These are phyloP conservation scores for Fabriciana adippe DNA, from an alignment of 2,888 invertebrate genomes.

Conservation along the genomic window DNA sequence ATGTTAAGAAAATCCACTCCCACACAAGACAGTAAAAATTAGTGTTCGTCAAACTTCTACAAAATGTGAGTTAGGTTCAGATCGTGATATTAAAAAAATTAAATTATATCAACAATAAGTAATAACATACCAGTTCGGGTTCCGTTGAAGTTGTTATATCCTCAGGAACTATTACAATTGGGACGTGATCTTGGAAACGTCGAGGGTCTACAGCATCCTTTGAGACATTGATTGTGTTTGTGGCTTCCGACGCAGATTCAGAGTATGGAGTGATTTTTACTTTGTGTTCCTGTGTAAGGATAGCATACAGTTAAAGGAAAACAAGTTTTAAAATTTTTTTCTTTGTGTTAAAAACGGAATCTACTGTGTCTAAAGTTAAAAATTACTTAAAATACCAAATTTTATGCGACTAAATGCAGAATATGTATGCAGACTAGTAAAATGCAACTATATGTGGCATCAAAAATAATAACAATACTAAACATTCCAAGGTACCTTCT, in stretches of 20 bases:
- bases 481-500: slow-evolving; percentile 11
- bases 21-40: slow-evolving; percentile 50
- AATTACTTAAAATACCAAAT: slow-evolving; percentile 19
- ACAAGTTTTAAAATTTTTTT: neutral
- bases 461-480: slow-evolving; percentile 7
- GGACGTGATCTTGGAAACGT: slow-evolving; percentile 50
- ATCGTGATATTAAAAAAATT: slow-evolving; percentile 32
- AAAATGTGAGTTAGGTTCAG: slow-evolving; percentile 43
- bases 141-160: slow-evolving; percentile 62
- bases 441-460: slow-evolving; percentile 22
- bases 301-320: neutral
- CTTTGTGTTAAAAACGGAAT: slow-evolving; percentile 12
- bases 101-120: slow-evolving; percentile 14
- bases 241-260: slow-evolving; percentile 64
- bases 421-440: slow-evolving; percentile 21
- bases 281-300: slow-evolving; percentile 57
- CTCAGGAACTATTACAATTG: slow-evolving; percentile 53
- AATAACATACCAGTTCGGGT: slow-evolving; percentile 65
- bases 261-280: slow-evolving; percentile 71
- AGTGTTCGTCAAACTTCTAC: slow-evolving; percentile 47
- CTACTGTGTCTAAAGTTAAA: slow-evolving; percentile 33
- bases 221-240: slow-evolving; percentile 54
- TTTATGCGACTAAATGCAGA: slow-evolving; percentile 27
- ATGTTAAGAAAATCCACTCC: slow-evolving; percentile 62
- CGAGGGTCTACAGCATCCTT: slow-evolving; percentile 53